Evolutionary conservation across 2,888 invertebrate species (phyloP).

Genomic region (Lasioglossum marginatum): DNA sequence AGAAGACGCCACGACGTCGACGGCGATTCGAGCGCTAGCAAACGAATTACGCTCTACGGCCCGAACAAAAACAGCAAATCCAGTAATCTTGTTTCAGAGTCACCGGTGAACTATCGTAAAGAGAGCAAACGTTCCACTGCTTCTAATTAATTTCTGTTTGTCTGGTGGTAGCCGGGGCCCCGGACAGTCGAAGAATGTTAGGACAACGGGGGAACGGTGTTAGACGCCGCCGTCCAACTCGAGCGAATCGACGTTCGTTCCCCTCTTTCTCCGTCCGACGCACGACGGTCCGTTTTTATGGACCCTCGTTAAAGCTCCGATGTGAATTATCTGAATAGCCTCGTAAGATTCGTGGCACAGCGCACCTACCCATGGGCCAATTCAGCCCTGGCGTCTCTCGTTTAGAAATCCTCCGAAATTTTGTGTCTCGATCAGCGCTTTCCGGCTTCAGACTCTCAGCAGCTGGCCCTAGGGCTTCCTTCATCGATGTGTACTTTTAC

Average conservation of each 20-base stretch:
- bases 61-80: constrained; percentile 76
- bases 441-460: background rate
- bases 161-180: constrained; percentile 42
- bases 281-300: constrained; percentile 57
- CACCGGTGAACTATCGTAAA: constrained; percentile 70
- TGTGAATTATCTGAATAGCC: constrained; percentile 61
- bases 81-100: constrained; percentile 77
- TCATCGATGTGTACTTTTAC: background rate
- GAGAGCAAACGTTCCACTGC: constrained; percentile 70
- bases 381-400: constrained; percentile 12
- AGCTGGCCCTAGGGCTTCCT: background rate
- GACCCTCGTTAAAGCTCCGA: constrained; percentile 66
- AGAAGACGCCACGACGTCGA: constrained; percentile 36
- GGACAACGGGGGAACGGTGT: background rate
- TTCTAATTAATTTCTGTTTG: constrained; percentile 79
- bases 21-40: constrained; percentile 74
- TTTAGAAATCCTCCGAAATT: constrained; percentile 31
- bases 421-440: constrained; percentile 32
- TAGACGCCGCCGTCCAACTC: constrained; percentile 22
- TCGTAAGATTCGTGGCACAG: constrained; percentile 49
- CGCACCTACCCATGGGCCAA: constrained; percentile 19
- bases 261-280: background rate
- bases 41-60: constrained; percentile 75
- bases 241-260: constrained; percentile 56
- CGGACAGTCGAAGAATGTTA: constrained; percentile 2